These are phyloP conservation scores for Microctonus hyperodae DNA, from an alignment of 2,888 invertebrate species.

Conservation along the genomic window DNA sequence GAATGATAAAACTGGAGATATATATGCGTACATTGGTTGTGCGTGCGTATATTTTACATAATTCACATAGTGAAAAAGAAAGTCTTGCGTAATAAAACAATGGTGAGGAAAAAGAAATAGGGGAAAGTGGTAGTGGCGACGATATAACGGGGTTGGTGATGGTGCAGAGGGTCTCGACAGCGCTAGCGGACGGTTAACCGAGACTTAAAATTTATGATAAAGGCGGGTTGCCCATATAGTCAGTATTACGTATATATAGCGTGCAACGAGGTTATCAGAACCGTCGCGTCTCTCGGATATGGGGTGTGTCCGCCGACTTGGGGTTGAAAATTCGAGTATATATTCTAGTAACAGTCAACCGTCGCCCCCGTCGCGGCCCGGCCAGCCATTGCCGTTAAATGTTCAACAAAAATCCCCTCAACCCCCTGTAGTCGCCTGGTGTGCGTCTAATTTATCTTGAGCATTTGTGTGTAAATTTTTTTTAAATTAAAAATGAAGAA, in stretches of 20 bases:
- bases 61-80: conserved; percentile 10
- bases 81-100: conserved; percentile 6
- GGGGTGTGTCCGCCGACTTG: conserved; percentile 36
- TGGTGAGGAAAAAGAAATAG: conserved; percentile 13
- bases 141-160: conserved; percentile 24
- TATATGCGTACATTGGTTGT: conserved; percentile 10
- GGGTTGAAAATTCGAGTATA: conserved; percentile 42
- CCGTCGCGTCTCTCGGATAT: conserved; percentile 35
- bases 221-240: conserved; percentile 33
- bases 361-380: conserved; percentile 19
- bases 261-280: conserved; percentile 42
- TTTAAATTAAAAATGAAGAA: neutral
- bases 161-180: conserved; percentile 24
- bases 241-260: conserved; percentile 36
- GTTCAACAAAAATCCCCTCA: conserved; percentile 9
- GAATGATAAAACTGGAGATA: conserved; percentile 29
- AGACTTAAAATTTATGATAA: conserved; percentile 43
- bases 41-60: neutral
- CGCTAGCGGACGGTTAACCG: conserved; percentile 38
- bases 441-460: conserved; percentile 35
- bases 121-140: conserved; percentile 15
- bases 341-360: conserved; percentile 39
- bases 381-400: conserved; percentile 29
- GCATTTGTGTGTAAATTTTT: conserved; percentile 22
- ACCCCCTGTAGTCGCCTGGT: conserved; percentile 7